Percentiles rank a stretch among this genome's conserved stretches.
Conservation (phyloP, 92 coral and sea anemone species). For the Paragorgia papillata region DNA sequence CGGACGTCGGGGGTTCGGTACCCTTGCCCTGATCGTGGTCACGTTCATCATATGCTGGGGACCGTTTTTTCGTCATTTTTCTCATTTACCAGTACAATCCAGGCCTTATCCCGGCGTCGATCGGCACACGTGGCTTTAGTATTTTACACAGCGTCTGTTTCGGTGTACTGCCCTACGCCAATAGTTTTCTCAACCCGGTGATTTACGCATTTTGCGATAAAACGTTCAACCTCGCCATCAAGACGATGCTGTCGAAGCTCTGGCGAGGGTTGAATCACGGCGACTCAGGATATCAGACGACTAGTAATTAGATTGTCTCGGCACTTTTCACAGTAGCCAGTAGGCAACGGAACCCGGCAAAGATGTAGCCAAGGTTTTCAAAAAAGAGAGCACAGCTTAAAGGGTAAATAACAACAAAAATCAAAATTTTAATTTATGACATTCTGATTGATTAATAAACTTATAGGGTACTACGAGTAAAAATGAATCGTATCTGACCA, state of each 20-base stretch:
- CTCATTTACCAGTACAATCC: conserved; percentile 65
- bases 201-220: conserved; percentile 47
- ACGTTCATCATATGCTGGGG: conserved; percentile 96
- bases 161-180: conserved; percentile 52
- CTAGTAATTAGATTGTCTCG: no score
- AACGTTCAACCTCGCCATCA: conserved; percentile 34
- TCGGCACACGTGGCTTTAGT: neutral
- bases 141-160: conserved; percentile 34
- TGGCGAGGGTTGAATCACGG: neutral
- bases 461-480: no score
- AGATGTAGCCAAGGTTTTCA: no score
- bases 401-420: no score
- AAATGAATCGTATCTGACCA: no score
- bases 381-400: no score
- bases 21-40: conserved; percentile 83
- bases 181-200: conserved; percentile 57
- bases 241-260: conserved; percentile 7
- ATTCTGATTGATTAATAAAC: no score
- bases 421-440: no score
- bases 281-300: neutral
- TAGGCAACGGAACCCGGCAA: no score
- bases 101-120: neutral
- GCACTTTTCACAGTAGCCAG: no score
- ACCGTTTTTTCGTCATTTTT: conserved; percentile 87
- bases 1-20: conserved; percentile 68